phyloP scores from a whole-genome alignment of 1,140 invertebrate species.

The Pectinophora gossypiella region DNA sequence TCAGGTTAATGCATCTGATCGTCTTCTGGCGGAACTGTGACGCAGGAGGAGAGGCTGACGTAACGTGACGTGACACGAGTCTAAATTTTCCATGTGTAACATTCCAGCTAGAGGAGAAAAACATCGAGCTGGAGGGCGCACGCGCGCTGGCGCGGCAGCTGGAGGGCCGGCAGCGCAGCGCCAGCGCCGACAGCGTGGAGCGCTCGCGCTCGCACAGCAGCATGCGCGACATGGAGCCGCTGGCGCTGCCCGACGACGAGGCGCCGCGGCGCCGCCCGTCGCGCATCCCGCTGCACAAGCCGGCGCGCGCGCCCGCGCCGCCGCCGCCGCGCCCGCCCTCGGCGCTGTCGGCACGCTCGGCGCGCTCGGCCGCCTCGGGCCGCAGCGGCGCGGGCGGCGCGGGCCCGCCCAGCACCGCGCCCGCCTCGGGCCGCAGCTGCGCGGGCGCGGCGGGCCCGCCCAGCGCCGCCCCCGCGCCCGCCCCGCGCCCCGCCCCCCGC shows the following conservation, averaged over 20 bases:
- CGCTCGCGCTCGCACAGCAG: conserved; percentile 65
- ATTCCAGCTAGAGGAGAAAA: conserved; percentile 85
- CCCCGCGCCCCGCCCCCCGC: conserved; percentile 37
- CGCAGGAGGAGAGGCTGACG: too few species aligned
- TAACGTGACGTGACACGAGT: background rate
- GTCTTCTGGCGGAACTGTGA: too few species aligned
- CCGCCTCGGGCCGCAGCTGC: conserved; percentile 29
- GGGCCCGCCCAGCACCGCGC: conserved; percentile 10
- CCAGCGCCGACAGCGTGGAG: conserved; percentile 76
- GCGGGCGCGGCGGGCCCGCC: conserved; percentile 55
- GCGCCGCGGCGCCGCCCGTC: conserved; percentile 78
- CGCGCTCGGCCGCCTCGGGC: conserved; percentile 32
- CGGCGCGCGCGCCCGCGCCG: conserved; percentile 69
- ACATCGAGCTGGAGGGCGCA: conserved; percentile 88
- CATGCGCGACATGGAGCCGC: conserved; percentile 71
- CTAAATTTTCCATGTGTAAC: background rate
- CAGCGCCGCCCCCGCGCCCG: conserved; percentile 23
- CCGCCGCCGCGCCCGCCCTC: conserved; percentile 52
- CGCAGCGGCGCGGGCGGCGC: conserved; percentile 7
- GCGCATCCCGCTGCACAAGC: conserved; percentile 81
- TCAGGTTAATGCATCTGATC: too few species aligned
- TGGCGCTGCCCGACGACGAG: conserved; percentile 68
- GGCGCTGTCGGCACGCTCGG: conserved; percentile 48
- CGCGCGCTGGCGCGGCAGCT: conserved; percentile 83
- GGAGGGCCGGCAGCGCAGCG: conserved; percentile 70